Base-by-base conservation (phyloP, 2,113 vertebrate genomes). In the Hippotragus niger region DNA sequence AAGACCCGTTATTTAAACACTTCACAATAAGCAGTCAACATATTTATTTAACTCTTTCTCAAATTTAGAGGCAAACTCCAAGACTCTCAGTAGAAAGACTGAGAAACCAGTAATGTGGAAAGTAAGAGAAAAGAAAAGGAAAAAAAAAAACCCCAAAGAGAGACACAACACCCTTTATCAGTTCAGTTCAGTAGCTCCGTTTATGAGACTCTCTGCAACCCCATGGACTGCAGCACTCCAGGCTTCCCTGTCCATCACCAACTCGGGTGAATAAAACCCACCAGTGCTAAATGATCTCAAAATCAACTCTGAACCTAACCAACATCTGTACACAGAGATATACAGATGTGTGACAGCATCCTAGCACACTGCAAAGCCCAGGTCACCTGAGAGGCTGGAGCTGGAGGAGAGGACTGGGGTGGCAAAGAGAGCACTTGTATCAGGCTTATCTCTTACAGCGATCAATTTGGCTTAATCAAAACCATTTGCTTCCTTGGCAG, bases 21-120 rank as follows among this genome's bases (percentile, higher is more conserved):
- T 74, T 85, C n/a, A 6, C 62, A 58, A 82, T 83, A 17, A 58
- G 60, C 33, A 93, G 52, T 36, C 16, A 6, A 52, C 81, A 83
- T 19, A 71, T 33, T 82, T 86, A 62, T 40, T 74, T 92, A 82
- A 87, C 45, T 57, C 60, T 27, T 36, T 96, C 83, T 27, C 43
- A 25, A 80, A 89, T 80, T 91, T 47, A 91, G 50, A 95, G 43
- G 83, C 27, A 95, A 87, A 93, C 88, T 88, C 33, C 16, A 96
- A 95, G 60, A 84, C 76, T 89, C 50, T 92, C 16, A 83, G 78
- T 23, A 83, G 74, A 92, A 60, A 96, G 31, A 40, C 50, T 74
- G 36, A 89, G 67, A 74, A 96, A 71, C 45, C 21, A 82, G 36
- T 25, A 80, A 58, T 91, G 47, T 74, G 58, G 58, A 64, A 96